Percentiles rank a stretch among this genome's conserved stretches.
phyloP scores from a whole-genome alignment of 1,140 invertebrate species.

The Contarinia nasturtii region DNA sequence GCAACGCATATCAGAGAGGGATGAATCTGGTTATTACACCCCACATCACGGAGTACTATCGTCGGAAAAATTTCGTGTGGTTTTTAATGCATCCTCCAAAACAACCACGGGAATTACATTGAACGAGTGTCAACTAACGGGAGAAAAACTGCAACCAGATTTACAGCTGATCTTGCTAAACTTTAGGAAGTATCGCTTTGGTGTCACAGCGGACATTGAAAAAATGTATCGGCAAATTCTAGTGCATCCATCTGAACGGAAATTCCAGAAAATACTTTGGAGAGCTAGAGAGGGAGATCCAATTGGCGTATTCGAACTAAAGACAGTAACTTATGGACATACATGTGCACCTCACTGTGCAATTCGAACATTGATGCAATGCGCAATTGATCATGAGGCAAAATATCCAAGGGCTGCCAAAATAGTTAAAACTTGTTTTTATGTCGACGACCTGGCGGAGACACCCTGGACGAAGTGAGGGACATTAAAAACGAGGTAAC shows the following conservation, averaged over 20 bases:
- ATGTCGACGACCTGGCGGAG: conserved; percentile 14
- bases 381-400: conserved; percentile 14
- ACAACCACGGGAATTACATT: conserved; percentile 11
- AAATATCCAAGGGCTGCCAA: conserved; percentile 1
- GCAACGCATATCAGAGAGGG: conserved; percentile 2
- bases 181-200: conserved; percentile 12
- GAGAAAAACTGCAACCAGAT: conserved; percentile 19
- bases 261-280: conserved; percentile 22
- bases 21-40: not conserved
- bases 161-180: conserved; percentile 18
- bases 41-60: conserved; percentile 12
- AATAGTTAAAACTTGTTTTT: conserved; percentile 7
- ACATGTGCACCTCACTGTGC: conserved; percentile 16
- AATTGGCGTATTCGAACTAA: conserved; percentile 12
- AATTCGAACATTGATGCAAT: conserved; percentile 15
- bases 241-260: conserved; percentile 6
- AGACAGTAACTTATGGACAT: conserved; percentile 19
- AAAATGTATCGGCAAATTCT: conserved; percentile 12
- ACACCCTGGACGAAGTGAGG: conserved; percentile 13
- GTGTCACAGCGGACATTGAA: conserved; percentile 13
- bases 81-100: conserved; percentile 15
- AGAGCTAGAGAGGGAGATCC: conserved; percentile 4
- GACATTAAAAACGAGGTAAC: conserved; percentile 9
- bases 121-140: conserved; percentile 14
- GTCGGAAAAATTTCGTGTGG: conserved; percentile 9